Evolutionary conservation across 2,113 vertebrate genomes (phyloP).

Genomic region (Albula glossodonta): DNA sequence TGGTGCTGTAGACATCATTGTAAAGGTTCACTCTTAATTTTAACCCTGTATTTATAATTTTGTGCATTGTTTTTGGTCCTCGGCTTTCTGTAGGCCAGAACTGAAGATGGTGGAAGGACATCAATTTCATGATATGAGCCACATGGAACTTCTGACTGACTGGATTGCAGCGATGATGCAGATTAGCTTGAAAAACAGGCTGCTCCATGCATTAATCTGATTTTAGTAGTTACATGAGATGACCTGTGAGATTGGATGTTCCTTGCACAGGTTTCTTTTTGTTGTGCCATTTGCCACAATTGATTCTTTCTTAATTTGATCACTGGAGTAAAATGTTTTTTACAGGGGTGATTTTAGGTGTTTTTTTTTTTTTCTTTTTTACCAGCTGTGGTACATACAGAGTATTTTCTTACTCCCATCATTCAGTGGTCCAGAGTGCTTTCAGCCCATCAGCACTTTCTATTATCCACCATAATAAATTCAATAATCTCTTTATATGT

Average conservation of each 20-base stretch:
- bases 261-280: not conserved
- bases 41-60: not conserved
- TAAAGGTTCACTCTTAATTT: not conserved
- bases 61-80: not conserved
- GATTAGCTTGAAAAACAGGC: not conserved
- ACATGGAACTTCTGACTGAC: not conserved
- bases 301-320: not conserved
- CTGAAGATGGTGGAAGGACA: not conserved
- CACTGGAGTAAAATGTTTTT: not conserved
- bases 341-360: not conserved
- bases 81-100: not conserved
- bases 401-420: not conserved
- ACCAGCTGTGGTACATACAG: not conserved
- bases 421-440: not conserved
- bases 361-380: not conserved
- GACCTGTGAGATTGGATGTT: not conserved
- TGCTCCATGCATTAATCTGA: not conserved
- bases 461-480: not conserved
- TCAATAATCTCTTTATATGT: not conserved
- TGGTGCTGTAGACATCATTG: not conserved
- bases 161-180: not conserved
- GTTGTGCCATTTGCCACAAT: not conserved
- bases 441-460: not conserved
- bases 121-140: not conserved
- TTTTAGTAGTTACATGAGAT: not conserved